Evolutionary conservation across 2,797 vertebrate species (phyloP), one percentile per base, ranked within the genome.

Genomic region (Oreochromis mossambicus): DNA sequence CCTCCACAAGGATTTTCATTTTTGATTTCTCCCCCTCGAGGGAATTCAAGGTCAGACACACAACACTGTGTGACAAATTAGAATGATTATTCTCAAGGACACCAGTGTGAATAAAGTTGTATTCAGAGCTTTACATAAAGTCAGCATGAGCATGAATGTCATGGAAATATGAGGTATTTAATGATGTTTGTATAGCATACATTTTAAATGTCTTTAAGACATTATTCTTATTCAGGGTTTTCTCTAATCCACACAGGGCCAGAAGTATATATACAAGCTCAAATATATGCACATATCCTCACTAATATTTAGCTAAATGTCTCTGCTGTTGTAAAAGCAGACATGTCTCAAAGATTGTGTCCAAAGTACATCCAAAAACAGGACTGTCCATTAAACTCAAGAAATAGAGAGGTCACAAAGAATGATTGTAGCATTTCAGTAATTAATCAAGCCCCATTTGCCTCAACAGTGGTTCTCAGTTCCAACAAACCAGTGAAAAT

Each of bases 381-480:
- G 89, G 88, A 73, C 9, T 46, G 66, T 66, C 84, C 91, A 93
- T 93, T 93, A 93, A 75, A 87, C 5, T 17, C 70, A 83, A 88
- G 83, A 91, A 91, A 77, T 10, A 55, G 58, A 46, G 9, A 4
- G 29, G 36, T 48, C 84, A 80, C 82, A 55, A 79, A 88, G 68
- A 81, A 89, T 19, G 9, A 79, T 52, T 15, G 13, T 9, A 32
- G 10, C 46, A 73, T 66, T 77, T 54, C 24, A 48, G 29, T 38
- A 41, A 83, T 81, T 77, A 54, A 81, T 78, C 14, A 46, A 46
- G 8, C 82, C 61, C 76, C 26, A 55, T 79, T 82, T 34, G 56
- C 12, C 5, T 80, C 50, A 82, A 77, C 41, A 21, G 14, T 5
- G 9, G 32, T 54, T 70, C 15, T 34, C 24, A 7, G 26, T 1